Percentiles rank a stretch among this genome's conserved stretches.
phyloP scores from a whole-genome alignment of 2,113 vertebrate species.

The Peromyscus leucopus region DNA sequence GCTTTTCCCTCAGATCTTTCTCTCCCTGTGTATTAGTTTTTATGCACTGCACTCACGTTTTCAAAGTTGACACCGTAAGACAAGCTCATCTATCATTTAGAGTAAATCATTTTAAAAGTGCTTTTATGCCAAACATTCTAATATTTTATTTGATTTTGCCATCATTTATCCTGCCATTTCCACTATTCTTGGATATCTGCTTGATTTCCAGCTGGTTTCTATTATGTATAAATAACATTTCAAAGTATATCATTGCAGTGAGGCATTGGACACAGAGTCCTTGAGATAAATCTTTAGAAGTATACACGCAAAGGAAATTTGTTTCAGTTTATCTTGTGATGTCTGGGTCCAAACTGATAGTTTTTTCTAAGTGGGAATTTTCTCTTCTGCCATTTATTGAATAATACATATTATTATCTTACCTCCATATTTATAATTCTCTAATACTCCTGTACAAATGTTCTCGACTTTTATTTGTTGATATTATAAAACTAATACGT shows the following conservation, averaged over 20 bases:
- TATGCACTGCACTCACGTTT: background rate
- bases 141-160: background rate
- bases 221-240: background rate
- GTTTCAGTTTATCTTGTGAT: background rate
- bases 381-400: background rate
- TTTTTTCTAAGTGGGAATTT: background rate
- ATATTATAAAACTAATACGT: background rate
- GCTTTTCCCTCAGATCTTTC: background rate
- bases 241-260: background rate
- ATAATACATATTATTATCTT: background rate
- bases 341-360: background rate
- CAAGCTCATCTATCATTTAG: background rate
- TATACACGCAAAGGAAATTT: background rate
- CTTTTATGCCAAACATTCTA: background rate
- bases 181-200: background rate
- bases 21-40: background rate
- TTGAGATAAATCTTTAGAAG: background rate
- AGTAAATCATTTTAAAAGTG: background rate
- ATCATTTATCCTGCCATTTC: background rate
- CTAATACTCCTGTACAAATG: background rate
- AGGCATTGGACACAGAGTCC: background rate
- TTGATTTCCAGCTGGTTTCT: background rate
- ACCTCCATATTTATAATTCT: background rate
- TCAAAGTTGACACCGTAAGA: background rate
- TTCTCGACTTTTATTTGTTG: background rate